These are phyloP conservation scores for Chironomus tepperi DNA, from an alignment of 1,140 invertebrate species.

Conservation along the genomic window DNA sequence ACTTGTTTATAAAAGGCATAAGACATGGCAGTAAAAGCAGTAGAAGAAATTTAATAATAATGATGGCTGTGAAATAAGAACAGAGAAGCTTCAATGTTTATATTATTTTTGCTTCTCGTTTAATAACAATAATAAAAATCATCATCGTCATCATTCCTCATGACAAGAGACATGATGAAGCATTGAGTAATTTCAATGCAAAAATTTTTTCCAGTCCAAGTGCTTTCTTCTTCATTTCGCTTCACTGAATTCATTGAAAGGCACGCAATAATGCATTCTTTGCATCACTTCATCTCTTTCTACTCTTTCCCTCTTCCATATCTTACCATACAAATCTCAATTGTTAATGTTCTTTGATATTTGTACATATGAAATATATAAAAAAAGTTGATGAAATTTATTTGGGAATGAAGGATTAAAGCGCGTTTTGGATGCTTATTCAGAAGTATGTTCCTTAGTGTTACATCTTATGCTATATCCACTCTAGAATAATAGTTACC, in stretches of 20 bases:
- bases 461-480: too few relatives aligned
- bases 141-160: neutral
- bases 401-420: too few relatives aligned
- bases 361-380: neutral
- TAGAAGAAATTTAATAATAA: neutral
- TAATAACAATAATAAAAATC: neutral
- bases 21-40: neutral
- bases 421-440: too few relatives aligned
- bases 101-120: too few relatives aligned
- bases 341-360: neutral
- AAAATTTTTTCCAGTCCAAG: neutral
- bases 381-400: neutral
- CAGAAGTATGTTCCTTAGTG: too few relatives aligned
- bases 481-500: too few relatives aligned
- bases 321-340: slow-evolving; percentile 3
- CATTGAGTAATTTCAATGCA: neutral
- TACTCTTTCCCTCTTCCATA: neutral
- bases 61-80: neutral
- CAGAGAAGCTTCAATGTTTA: neutral
- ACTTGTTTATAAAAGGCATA: neutral
- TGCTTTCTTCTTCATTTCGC: neutral
- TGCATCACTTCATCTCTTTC: neutral
- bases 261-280: neutral
- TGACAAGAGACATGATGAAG: neutral
- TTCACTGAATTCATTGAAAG: neutral